phyloP scores from a whole-genome alignment of 2,888 invertebrate genomes.

The Physocephala rufipes region DNA sequence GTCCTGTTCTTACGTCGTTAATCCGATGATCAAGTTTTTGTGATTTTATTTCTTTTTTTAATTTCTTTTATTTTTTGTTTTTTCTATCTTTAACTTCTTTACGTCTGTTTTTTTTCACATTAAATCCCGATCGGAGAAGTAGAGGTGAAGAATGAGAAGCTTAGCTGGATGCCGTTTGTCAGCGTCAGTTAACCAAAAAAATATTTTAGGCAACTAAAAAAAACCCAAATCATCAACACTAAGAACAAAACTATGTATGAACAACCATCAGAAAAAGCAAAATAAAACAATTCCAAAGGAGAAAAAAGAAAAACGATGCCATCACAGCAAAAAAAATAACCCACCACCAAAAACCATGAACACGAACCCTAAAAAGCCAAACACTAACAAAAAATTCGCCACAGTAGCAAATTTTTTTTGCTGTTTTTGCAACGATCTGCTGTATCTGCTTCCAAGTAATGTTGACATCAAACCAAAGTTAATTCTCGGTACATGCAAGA shows the following conservation, averaged over 20 bases:
- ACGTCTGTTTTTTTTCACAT: neutral
- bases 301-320: neutral
- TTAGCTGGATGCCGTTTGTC: neutral
- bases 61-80: neutral
- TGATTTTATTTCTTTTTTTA: neutral
- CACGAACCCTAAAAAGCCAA: slow-evolving; percentile 17
- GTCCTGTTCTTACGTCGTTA: neutral
- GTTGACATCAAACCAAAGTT: slow-evolving; percentile 24
- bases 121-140: neutral
- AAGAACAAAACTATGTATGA: too few relatives aligned
- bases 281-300: slow-evolving; percentile 7
- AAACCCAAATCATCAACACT: neutral
- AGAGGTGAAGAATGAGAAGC: neutral
- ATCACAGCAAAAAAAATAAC: neutral
- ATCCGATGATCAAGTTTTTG: slow-evolving; percentile 14
- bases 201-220: neutral
- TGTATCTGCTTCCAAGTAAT: slow-evolving; percentile 25
- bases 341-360: neutral
- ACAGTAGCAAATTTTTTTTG: slow-evolving; percentile 29
- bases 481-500: slow-evolving; percentile 8
- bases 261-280: neutral
- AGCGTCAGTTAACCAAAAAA: slow-evolving; percentile 13
- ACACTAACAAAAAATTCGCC: slow-evolving; percentile 28
- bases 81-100: neutral
- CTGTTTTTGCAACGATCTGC: neutral